These are phyloP conservation scores for Tenebrio molitor DNA, from an alignment of 1,140 invertebrate species.

Conservation along the genomic window DNA sequence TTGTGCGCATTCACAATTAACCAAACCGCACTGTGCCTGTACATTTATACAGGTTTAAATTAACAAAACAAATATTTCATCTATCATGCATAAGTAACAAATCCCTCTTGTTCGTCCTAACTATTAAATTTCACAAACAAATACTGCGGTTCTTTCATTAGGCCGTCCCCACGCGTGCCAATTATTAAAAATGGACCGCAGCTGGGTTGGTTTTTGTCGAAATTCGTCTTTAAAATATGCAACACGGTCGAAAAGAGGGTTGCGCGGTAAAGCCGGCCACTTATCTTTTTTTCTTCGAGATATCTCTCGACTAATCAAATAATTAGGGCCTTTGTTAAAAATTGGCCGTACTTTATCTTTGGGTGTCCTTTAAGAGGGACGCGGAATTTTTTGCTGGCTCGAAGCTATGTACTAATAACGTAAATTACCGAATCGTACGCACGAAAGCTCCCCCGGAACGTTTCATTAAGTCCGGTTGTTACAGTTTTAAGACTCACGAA, in stretches of 20 bases:
- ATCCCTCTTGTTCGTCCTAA: constrained; percentile 15
- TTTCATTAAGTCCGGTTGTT: constrained; percentile 6
- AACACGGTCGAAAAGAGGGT: neutral
- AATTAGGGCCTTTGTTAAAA: too few species aligned
- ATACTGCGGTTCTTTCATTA: constrained; percentile 27
- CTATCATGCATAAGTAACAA: constrained; percentile 24
- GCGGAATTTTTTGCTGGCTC: neutral
- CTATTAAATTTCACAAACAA: constrained; percentile 23
- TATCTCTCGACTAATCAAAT: too few species aligned
- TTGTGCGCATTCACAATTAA: constrained; percentile 11
- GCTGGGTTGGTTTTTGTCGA: constrained; percentile 8
- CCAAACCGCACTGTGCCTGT: neutral
- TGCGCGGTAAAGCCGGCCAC: too few species aligned
- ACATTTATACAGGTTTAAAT: constrained; percentile 7
- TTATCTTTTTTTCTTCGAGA: too few species aligned
- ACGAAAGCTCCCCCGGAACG: neutral
- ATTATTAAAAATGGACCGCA: constrained; percentile 21
- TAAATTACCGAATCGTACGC: neutral
- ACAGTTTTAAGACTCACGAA: constrained; percentile 22
- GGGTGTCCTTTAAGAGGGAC: neutral
- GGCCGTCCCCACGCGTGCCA: neutral
- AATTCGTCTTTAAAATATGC: constrained; percentile 9
- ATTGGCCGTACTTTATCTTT: too few species aligned
- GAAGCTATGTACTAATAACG: neutral
- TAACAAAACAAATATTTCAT: constrained; percentile 33